Evolutionary conservation across 2,888 invertebrate species (phyloP), one percentile per base, ranked within the genome.

Genomic region (Tetanocera ferruginea): DNA sequence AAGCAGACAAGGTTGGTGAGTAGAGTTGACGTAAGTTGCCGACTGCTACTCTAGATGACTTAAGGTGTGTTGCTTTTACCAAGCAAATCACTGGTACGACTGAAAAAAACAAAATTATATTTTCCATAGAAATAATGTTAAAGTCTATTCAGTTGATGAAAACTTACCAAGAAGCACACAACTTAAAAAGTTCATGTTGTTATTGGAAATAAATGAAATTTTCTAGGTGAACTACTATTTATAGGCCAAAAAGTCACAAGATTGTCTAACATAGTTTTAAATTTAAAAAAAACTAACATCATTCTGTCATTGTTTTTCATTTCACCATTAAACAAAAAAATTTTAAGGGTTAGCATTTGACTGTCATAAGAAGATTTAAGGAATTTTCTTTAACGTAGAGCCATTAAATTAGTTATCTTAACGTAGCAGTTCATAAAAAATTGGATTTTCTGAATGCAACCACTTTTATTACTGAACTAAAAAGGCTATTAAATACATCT

Each of bases 11-110:
- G 6, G 49, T 23, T 62, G 23, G 43, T 25, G 51, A 31, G 55
- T 17, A 67, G 6, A 75, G 66, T n/a, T 75, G 75, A 17, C 75
- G 66, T 8, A 28, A 52, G 23, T 31, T 55, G 17, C 55, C 55
- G 8, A 31, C 8, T n/a, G n/a, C 17, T 43, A 43, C 14, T 31
- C n/a, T 37, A 5, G 37, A 6, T 17, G n/a, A 43, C n/a, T 19
- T 19, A 0, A 37, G 34, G 4, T 37, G 14, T 11, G 67, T 14
- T 67, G 67, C 67, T 67, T 6, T 23, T 9, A 19, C 25, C n/a
- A 5, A 37, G 17, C 23, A 19, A 28, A 43, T 8, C 11, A 19
- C 14, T 11, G 43, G 1, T 19, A 67, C 2, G 3, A 64, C 64
- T 64, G 64, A n/a, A 64, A 64, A 31, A n/a, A n/a, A 31, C 3